phyloP scores from a whole-genome alignment of 2,888 invertebrate genomes.

The Dascillus cervinus region DNA sequence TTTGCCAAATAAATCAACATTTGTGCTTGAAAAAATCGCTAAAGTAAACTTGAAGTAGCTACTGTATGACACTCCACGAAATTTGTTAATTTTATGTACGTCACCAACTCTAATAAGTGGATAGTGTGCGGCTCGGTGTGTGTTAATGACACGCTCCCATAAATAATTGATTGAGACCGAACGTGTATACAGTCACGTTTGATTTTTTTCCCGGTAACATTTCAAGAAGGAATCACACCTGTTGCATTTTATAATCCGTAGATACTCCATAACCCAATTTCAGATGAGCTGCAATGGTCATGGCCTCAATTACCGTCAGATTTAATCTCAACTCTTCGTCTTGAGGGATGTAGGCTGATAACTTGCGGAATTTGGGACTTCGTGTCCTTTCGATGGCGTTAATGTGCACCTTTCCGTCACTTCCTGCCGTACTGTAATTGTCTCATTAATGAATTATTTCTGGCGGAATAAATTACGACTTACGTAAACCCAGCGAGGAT shows the following conservation, averaged over 20 bases:
- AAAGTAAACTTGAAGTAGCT: no score
- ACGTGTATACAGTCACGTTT: no score
- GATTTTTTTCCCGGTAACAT: no score
- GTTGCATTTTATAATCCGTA: slow-evolving; percentile 58
- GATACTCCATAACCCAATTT: slow-evolving; percentile 66
- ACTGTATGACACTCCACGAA: no score
- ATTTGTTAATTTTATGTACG: no score
- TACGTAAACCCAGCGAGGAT: slow-evolving; percentile 80
- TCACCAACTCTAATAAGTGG: no score
- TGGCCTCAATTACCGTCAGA: slow-evolving; percentile 66
- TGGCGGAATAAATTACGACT: slow-evolving; percentile 17
- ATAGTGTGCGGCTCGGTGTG: no score
- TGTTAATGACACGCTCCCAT: no score
- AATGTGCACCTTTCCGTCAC: slow-evolving; percentile 32
- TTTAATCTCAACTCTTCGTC: slow-evolving; percentile 64
- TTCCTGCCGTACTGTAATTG: slow-evolving; percentile 35
- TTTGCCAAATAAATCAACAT: no score
- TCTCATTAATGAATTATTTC: not conserved
- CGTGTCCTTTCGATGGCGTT: slow-evolving; percentile 54
- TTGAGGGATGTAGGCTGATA: slow-evolving; percentile 78
- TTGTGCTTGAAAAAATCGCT: no score
- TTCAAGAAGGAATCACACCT: slow-evolving; percentile 46
- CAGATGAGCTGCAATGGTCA: slow-evolving; percentile 68
- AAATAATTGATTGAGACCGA: no score
- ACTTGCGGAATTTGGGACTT: slow-evolving; percentile 74